These are phyloP conservation scores for Conus canariensis DNA, from an alignment of 2,888 invertebrate species.

Conservation along the genomic window DNA sequence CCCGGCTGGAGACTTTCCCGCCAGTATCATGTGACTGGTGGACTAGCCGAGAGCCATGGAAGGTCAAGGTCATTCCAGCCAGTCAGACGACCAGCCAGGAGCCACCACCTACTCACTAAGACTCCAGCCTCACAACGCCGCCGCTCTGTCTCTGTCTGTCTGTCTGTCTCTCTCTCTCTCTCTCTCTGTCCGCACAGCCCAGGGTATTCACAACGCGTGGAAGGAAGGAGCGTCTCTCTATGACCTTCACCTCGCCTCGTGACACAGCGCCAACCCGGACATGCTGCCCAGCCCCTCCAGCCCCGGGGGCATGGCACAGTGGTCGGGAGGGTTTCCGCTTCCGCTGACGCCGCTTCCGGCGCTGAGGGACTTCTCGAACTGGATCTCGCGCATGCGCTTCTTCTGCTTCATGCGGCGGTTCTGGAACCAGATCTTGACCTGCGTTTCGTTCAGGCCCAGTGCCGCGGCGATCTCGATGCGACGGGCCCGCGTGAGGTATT, in stretches of 20 bases:
- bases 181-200: background rate
- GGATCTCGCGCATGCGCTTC: conserved; percentile 77
- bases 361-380: conserved; percentile 61
- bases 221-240: background rate
- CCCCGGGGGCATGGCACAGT: conserved; percentile 55
- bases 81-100: too few relatives aligned
- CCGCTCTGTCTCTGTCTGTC: background rate
- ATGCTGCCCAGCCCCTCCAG: conserved; percentile 65
- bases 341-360: conserved; percentile 25
- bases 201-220: background rate
- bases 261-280: conserved; percentile 59
- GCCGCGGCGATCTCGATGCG: conserved; percentile 98
- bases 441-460: conserved; percentile 95
- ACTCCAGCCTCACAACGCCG: too few relatives aligned
- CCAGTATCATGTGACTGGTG: too few relatives aligned
- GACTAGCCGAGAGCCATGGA: too few relatives aligned
- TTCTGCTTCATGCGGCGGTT: conserved; percentile 79
- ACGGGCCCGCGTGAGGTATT: conserved; percentile 97
- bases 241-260: conserved; percentile 44
- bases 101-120: too few relatives aligned
- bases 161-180: background rate
- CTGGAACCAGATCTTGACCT: conserved; percentile 82
- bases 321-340: background rate
- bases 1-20: too few relatives aligned
- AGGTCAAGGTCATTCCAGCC: too few relatives aligned